Percentiles rank a stretch among this genome's conserved stretches.
Conservation (phyloP, 2,113 vertebrate genomes). For the Spermophilus dauricus region DNA sequence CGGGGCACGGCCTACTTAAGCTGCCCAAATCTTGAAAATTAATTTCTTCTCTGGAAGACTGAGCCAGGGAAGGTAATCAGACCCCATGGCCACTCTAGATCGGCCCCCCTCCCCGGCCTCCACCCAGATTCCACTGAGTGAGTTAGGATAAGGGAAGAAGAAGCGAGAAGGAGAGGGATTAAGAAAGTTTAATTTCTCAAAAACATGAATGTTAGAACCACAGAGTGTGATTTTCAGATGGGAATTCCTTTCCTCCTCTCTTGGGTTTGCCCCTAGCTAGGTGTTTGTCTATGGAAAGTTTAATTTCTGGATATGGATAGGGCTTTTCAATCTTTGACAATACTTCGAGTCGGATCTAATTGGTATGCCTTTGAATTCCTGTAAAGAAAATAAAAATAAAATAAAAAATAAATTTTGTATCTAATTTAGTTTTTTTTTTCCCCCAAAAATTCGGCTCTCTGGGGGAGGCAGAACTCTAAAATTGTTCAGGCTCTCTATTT, state of each 20-base stretch:
- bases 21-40: background rate
- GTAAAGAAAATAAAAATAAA: background rate
- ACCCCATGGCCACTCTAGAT: background rate
- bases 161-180: background rate
- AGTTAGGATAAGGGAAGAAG: background rate
- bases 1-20: constrained; percentile 38
- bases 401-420: background rate
- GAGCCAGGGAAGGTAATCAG: background rate
- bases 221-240: background rate
- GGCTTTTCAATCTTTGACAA: background rate
- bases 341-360: background rate
- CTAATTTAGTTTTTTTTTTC: background rate
- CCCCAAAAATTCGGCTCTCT: background rate
- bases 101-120: rapidly evolving
- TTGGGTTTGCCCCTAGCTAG: background rate
- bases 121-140: background rate
- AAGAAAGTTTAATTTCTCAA: no score
- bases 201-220: background rate
- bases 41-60: constrained; percentile 9
- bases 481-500: background rate
- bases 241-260: background rate
- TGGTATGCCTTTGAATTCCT: background rate
- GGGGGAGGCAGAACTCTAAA: constrained; percentile 17
- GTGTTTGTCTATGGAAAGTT: background rate
- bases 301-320: background rate